phyloP scores from a whole-genome alignment of 2,113 vertebrate species.

The Agapornis roseicollis region DNA sequence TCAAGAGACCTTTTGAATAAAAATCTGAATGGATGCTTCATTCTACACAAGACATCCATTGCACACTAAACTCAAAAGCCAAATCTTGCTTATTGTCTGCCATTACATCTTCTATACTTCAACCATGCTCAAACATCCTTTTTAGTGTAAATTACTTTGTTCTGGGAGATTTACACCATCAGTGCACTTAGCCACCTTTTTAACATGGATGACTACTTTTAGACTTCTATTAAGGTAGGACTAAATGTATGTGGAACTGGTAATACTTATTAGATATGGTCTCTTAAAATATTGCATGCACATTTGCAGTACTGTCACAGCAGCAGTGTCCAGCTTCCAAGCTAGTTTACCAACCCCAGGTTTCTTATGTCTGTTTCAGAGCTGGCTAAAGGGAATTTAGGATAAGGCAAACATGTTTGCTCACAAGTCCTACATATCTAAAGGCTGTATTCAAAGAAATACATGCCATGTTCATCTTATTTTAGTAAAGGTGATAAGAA shows the following conservation, averaged over 20 bases:
- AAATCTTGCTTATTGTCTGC: background rate
- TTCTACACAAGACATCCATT: background rate
- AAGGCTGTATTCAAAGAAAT: background rate
- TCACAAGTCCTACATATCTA: background rate
- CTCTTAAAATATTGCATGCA: background rate
- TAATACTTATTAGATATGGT: background rate
- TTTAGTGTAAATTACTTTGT: background rate
- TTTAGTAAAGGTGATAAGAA: background rate
- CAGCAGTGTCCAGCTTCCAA: background rate
- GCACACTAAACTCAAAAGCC: background rate
- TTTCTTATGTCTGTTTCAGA: background rate
- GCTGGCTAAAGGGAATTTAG: background rate
- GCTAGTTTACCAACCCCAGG: background rate
- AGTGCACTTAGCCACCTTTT: background rate
- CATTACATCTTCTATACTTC: background rate
- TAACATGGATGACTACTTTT: background rate
- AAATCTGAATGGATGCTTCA: background rate
- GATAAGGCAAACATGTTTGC: background rate
- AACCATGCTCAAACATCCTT: background rate
- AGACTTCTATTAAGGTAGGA: no score
- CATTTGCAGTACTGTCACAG: background rate
- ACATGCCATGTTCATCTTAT: background rate
- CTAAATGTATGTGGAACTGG: background rate
- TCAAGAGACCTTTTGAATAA: background rate
- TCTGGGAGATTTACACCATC: background rate